Base-by-base conservation (phyloP, 2,113 vertebrate genomes). In the Brienomyrus brachyistius region DNA sequence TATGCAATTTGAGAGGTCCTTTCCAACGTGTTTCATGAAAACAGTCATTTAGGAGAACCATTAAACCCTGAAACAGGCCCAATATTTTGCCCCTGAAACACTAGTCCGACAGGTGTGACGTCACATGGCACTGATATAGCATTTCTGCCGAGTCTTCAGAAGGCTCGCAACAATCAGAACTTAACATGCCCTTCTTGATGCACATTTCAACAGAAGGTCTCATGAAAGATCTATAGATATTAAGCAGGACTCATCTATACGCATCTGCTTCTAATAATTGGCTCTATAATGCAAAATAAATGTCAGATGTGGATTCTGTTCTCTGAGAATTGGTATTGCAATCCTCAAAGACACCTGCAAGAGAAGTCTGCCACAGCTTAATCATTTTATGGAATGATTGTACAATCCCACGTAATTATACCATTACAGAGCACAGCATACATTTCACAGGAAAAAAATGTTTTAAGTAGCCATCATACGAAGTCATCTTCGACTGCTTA, bases 141-240 rank as follows among this genome's bases (percentile, higher is more conserved):
- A 23, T 47, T 89, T 40, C 40, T 2, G 40, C 40, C 2, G 40
- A 40, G 40, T 40, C 40, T 40, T 40, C 40, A 86, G 43, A 89
- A 52, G 80, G 45, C 52, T 89, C 56, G 43, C 50, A 54, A 56
- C 85, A 80, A 54, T 87, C 19, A 87, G 50, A 54, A 48, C 84
- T 70, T 86, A 87, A 90, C 74, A 52, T 23, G 84, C 48, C 45
- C 62, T 54, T 90, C 86, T 87, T 80, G n/a, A 56, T 77, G 85
- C 86, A 50, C 85, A 80, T 87, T 77, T 90, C n/a, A 80, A 80
- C 86, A 87, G 47, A 90, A 90, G 85, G 85, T 90, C 84, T 90
- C 35, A 51, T 80, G 89, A 89, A 90, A 90, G 23, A 77, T 90
- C 66, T 47, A 47, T 23, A 84, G 74, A 87, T 90, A 90, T 90